phyloP scores from a whole-genome alignment of 2,797 vertebrate species.

The Pogoniulus pusillus region DNA sequence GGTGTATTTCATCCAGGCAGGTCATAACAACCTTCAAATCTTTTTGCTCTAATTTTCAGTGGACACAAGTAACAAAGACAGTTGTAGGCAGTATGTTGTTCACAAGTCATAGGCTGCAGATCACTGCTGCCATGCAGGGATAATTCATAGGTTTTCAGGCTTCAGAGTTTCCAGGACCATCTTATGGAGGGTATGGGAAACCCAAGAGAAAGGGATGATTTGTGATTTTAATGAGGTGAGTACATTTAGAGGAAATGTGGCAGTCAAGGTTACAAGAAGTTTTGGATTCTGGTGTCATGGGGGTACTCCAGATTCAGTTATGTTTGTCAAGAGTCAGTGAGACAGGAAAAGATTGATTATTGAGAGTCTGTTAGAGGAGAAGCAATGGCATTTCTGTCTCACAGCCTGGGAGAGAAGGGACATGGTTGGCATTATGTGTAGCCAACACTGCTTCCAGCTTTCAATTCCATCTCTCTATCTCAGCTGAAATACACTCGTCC shows the following conservation, averaged over 20 bases:
- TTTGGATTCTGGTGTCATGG: background rate
- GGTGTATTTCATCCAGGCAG: background rate
- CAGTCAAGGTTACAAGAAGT: background rate
- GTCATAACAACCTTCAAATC: background rate
- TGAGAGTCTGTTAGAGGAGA: background rate
- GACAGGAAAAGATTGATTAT: background rate
- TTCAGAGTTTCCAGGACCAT: background rate
- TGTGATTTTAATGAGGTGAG: background rate
- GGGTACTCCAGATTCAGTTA: background rate
- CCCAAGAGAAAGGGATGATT: background rate
- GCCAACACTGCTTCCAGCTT: background rate
- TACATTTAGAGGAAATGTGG: background rate
- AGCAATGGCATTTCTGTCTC: background rate
- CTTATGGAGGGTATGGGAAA: background rate
- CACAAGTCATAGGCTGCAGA: background rate
- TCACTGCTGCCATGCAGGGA: background rate
- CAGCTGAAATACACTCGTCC: conserved; percentile 93
- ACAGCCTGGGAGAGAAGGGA: background rate
- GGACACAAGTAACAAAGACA: background rate
- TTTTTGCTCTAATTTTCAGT: background rate
- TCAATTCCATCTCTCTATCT: background rate
- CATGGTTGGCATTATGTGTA: background rate
- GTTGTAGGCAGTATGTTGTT: background rate
- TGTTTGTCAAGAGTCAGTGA: background rate
- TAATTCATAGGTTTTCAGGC: background rate